Conservation (phyloP, 2,113 vertebrate genomes). For the pig (Sus scrofa) region DNA sequence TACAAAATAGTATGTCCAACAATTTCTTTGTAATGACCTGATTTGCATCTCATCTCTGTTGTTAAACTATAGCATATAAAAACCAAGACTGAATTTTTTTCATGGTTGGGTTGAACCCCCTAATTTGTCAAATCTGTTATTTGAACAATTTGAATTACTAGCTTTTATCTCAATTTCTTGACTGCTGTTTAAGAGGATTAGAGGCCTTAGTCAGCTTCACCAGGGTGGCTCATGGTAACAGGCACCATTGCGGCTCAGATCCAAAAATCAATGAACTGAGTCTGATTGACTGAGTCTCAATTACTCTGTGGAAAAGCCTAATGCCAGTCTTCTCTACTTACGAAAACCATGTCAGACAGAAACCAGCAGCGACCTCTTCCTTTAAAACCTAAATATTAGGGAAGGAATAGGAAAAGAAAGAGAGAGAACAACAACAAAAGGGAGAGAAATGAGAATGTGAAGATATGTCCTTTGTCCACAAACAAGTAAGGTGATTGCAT, state of each 20-base stretch:
- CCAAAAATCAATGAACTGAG: slow-evolving; percentile 89
- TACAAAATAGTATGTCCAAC: slow-evolving; percentile 51
- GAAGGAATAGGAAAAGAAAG: background rate
- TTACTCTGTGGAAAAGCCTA: slow-evolving; percentile 74
- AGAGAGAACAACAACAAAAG: background rate
- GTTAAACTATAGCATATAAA: slow-evolving; percentile 56
- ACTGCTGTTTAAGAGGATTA: slow-evolving; percentile 90
- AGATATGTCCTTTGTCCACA: background rate
- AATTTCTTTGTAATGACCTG: slow-evolving; percentile 52
- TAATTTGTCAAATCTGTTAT: slow-evolving; percentile 85
- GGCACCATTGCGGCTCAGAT: slow-evolving; percentile 85
- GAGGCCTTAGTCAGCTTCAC: slow-evolving; percentile 78
- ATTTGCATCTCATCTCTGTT: slow-evolving; percentile 63
- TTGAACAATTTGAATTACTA: slow-evolving; percentile 85
- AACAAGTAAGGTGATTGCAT: background rate
- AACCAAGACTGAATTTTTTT: slow-evolving; percentile 72
- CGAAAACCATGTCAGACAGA: slow-evolving; percentile 53
- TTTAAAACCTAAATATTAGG: slow-evolving; percentile 45
- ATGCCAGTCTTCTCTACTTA: slow-evolving; percentile 78
- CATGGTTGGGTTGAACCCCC: slow-evolving; percentile 70
- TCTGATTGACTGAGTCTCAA: slow-evolving; percentile 82
- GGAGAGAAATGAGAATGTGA: background rate
- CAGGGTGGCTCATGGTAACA: slow-evolving; percentile 82
- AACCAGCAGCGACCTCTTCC: background rate
- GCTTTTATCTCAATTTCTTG: slow-evolving; percentile 88